These are phyloP conservation scores for Muricea muricata DNA, from an alignment of 92 coral and sea anemone genomes.

Conservation along the genomic window DNA sequence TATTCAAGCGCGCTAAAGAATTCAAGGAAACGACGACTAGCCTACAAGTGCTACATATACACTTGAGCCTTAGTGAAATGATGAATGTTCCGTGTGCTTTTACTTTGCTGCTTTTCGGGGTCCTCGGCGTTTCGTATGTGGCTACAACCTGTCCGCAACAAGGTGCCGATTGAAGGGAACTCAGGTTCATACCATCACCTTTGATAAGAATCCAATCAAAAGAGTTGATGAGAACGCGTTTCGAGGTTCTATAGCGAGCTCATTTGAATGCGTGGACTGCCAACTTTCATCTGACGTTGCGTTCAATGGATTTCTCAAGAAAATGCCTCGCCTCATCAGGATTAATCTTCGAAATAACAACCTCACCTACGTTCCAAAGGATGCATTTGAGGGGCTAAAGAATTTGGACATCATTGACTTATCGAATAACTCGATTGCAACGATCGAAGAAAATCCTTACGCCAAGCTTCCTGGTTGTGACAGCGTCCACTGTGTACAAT, in stretches of 20 bases:
- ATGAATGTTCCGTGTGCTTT: background rate
- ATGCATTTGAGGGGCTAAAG: background rate
- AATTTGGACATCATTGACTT: background rate
- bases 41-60: too few species aligned
- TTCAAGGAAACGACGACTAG: too few species aligned
- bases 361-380: background rate
- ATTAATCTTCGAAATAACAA: background rate
- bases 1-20: too few species aligned
- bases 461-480: background rate
- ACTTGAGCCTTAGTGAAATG: too few species aligned
- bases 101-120: background rate
- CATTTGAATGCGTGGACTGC: background rate
- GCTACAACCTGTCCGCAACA: background rate
- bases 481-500: background rate
- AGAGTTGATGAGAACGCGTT: background rate
- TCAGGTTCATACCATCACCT: background rate
- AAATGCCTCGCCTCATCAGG: background rate
- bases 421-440: constrained; percentile 7
- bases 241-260: background rate
- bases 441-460: constrained; percentile 5
- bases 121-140: background rate
- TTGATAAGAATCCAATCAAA: constrained; percentile 14
- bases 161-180: constrained; percentile 27
- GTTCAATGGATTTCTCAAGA: background rate
- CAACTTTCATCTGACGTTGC: too few species aligned